Conservation (phyloP, 2,113 vertebrate genomes). For the Sakesphorus luctuosus region DNA sequence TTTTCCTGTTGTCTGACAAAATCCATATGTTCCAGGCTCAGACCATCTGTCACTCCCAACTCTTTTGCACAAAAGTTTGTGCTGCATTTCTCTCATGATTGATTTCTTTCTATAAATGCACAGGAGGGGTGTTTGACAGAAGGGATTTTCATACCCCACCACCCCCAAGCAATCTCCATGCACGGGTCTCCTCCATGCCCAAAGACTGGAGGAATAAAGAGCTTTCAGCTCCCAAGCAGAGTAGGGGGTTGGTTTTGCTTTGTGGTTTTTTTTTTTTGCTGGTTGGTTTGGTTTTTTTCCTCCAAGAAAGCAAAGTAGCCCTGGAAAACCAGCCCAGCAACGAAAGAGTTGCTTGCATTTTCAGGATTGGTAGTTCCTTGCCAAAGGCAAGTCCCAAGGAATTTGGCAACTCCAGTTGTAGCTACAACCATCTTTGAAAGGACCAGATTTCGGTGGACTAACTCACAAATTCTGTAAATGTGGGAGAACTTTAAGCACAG, state of each 20-base stretch:
- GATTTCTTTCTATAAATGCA: constrained; percentile 23
- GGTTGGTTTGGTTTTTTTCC: not conserved
- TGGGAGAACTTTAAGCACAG: not conserved
- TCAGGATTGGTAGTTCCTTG: not conserved
- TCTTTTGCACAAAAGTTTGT: constrained; percentile 6
- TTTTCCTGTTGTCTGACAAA: constrained; percentile 58
- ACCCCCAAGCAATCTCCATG: not conserved
- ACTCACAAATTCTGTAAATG: not conserved
- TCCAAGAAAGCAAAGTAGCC: not conserved
- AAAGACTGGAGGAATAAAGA: not conserved
- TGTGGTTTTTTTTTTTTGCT: not conserved
- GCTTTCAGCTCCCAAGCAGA: not conserved
- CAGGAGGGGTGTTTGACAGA: not conserved
- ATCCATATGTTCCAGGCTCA: constrained; percentile 42
- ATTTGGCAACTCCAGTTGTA: not conserved
- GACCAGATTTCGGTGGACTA: not conserved
- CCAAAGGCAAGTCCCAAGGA: not conserved
- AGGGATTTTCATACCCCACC: constrained; percentile 32
- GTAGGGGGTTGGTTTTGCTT: not conserved
- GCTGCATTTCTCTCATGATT: constrained; percentile 15
- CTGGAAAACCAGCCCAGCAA: not conserved
- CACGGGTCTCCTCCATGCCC: not conserved
- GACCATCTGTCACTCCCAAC: constrained; percentile 40
- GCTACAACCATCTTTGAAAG: not conserved
- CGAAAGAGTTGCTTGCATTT: not conserved